Percentiles rank a stretch among this genome's conserved stretches.
These are phyloP conservation scores for Sitta carolinensis DNA, from an alignment of 2,797 vertebrate species.

Conservation along the genomic window DNA sequence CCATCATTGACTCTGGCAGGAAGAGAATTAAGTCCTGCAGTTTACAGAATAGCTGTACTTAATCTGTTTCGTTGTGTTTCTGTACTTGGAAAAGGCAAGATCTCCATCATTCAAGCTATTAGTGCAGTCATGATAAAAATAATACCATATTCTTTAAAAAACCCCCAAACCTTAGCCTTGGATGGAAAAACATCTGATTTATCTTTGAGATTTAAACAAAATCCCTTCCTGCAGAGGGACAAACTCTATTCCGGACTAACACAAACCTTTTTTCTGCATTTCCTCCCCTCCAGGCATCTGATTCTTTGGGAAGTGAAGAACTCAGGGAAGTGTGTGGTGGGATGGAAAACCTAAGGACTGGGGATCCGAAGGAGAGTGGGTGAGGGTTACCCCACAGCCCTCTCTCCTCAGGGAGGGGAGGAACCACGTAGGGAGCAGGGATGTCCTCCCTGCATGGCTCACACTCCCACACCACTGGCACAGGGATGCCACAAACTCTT, in stretches of 20 bases:
- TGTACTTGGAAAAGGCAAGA: background rate
- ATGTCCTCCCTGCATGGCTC: background rate
- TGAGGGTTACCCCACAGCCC: background rate
- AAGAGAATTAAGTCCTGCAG: conserved; percentile 17
- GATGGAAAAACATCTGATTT: background rate
- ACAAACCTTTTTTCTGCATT: background rate
- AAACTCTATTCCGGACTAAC: background rate
- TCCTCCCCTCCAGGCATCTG: background rate
- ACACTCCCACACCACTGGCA: background rate
- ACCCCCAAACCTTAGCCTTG: background rate
- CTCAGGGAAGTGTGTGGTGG: background rate
- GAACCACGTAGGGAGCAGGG: rapidly evolving
- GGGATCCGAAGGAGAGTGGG: background rate
- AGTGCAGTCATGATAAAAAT: background rate
- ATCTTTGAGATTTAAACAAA: background rate
- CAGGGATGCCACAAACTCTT: background rate
- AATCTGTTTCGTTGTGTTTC: background rate
- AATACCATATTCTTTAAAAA: background rate
- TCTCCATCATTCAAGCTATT: background rate
- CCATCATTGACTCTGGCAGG: background rate
- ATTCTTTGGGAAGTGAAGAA: background rate
- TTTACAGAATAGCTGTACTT: background rate
- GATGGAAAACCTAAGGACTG: background rate
- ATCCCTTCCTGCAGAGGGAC: background rate
- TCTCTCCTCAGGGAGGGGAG: background rate